phyloP scores from a whole-genome alignment of 2,113 vertebrate genomes.

The Diphyllodes magnificus region DNA sequence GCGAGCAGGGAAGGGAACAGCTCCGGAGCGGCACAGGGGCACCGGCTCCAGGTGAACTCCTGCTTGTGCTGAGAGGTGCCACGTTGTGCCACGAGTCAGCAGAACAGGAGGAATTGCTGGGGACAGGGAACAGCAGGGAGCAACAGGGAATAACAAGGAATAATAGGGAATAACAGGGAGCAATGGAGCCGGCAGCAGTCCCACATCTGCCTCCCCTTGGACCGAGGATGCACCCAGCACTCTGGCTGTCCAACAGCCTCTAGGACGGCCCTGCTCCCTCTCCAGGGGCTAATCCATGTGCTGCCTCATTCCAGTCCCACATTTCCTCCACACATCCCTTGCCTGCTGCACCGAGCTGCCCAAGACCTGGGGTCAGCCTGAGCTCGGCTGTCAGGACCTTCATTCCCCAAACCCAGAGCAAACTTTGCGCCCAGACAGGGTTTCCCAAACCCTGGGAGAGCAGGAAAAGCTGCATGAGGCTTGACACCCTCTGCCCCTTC shows the following conservation, averaged over 20 bases:
- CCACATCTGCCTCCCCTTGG: background rate
- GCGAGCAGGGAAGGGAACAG: background rate
- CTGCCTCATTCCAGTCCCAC: background rate
- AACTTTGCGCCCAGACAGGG: fast-evolving
- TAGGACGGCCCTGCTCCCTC: background rate
- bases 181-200: background rate
- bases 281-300: fast-evolving
- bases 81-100: background rate
- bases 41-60: background rate
- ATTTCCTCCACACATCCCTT: fast-evolving
- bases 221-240: fast-evolving
- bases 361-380: fast-evolving
- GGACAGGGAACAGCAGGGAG: background rate
- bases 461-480: fast-evolving
- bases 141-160: background rate
- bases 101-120: background rate
- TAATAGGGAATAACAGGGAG: background rate
- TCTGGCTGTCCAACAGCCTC: fast-evolving
- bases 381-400: background rate
- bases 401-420: background rate
- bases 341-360: background rate
- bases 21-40: background rate
- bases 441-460: background rate
- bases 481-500: background rate
- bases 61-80: background rate